Percentiles rank a stretch among this genome's conserved stretches.
phyloP scores from a whole-genome alignment of 2,888 invertebrate genomes.

The Dorcus hopei region DNA sequence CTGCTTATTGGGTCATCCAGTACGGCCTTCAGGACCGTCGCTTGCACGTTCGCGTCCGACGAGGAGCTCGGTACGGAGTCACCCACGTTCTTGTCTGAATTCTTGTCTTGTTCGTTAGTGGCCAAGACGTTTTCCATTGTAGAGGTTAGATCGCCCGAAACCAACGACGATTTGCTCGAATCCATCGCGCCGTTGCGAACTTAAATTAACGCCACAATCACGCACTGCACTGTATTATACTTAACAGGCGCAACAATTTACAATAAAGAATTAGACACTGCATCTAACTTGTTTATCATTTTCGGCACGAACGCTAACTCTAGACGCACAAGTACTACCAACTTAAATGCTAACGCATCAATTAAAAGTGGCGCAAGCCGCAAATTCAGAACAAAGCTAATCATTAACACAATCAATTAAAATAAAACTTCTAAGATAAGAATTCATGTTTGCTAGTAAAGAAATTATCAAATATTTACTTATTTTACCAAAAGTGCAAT shows the following conservation, averaged over 20 bases:
- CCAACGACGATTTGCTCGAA: conserved; percentile 13
- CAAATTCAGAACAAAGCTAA: background rate
- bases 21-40: conserved; percentile 5
- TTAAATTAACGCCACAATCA: conserved; percentile 1
- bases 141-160: conserved; percentile 37
- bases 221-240: background rate
- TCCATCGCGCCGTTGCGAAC: conserved; percentile 16
- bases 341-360: background rate
- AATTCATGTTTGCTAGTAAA: too few relatives aligned
- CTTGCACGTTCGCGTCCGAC: conserved; percentile 36
- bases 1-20: conserved; percentile 46
- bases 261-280: background rate
- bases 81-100: conserved; percentile 36
- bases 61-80: conserved; percentile 45
- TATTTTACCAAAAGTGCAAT: too few relatives aligned
- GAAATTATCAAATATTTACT: too few relatives aligned
- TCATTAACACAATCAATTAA: background rate
- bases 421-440: background rate
- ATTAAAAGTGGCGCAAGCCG: background rate
- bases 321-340: conserved; percentile 16
- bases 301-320: conserved; percentile 15
- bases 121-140: conserved; percentile 40
- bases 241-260: background rate
- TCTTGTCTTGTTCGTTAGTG: conserved; percentile 34
- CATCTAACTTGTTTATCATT: conserved; percentile 15